Evolutionary conservation across 37 sponge, comb jelly and placozoan genomes (phyloP).

Genomic region (Crambe crambe): DNA sequence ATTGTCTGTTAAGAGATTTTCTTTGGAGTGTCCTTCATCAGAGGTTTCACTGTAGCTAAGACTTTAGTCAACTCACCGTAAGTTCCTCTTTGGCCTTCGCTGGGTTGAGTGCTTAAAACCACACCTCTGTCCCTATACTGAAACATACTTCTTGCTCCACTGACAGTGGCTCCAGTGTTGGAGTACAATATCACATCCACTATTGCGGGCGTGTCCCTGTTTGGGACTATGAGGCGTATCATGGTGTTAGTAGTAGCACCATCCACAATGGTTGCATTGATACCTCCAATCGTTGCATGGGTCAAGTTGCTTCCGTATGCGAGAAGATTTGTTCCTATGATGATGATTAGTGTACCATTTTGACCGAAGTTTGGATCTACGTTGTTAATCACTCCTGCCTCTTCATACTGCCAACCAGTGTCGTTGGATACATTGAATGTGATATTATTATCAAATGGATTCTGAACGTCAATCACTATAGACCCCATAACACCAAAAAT

Average conservation of each 20-base stretch:
- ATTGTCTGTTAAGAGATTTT: no score
- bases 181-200: conserved; percentile 42
- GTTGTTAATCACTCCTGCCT: conserved; percentile 27
- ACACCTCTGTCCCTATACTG: conserved; percentile 41
- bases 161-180: conserved; percentile 54
- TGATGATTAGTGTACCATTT: conserved; percentile 50
- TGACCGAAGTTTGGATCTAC: conserved; percentile 64
- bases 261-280: conserved; percentile 8
- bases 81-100: conserved; percentile 70
- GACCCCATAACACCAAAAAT: conserved; percentile 10
- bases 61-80: conserved; percentile 49
- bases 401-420: conserved; percentile 42
- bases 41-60: no score
- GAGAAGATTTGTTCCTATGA: conserved; percentile 61
- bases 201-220: background rate
- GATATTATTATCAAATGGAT: background rate
- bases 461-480: background rate
- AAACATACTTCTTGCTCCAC: conserved; percentile 23
- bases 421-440: conserved; percentile 14
- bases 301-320: conserved; percentile 51
- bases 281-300: conserved; percentile 2
- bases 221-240: conserved; percentile 29
- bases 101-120: conserved; percentile 27
- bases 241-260: background rate
- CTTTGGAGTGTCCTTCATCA: no score